phyloP scores from a whole-genome alignment of 2,113 vertebrate species.

The Tautogolabrus adspersus region DNA sequence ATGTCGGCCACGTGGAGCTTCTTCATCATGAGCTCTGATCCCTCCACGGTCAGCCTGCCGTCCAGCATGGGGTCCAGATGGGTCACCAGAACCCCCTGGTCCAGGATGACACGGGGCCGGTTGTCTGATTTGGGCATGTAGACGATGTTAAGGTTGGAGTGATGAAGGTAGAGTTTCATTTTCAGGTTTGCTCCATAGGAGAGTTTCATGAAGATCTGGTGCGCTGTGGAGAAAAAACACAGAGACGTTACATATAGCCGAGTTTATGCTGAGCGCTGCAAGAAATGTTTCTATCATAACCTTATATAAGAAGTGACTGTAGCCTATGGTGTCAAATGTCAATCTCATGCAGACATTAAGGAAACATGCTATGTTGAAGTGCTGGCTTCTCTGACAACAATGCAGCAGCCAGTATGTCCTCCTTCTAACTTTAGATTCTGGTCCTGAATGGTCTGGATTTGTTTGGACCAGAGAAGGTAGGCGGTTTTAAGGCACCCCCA shows the following conservation, averaged over 20 bases:
- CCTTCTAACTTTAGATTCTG: too few species aligned
- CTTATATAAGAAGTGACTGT: too few species aligned
- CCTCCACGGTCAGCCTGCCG: conserved; percentile 74
- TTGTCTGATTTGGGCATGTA: conserved; percentile 73
- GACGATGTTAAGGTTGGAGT: conserved; percentile 68
- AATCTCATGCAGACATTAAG: too few species aligned
- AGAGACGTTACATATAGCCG: not conserved
- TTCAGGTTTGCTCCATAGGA: conserved; percentile 68
- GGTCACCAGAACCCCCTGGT: conserved; percentile 65
- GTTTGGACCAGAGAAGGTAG: too few species aligned
- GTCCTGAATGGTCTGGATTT: too few species aligned
- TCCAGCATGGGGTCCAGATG: conserved; percentile 73
- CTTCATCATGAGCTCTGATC: conserved; percentile 74
- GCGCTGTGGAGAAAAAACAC: conserved; percentile 63
- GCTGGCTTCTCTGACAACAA: too few species aligned
- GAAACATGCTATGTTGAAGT: too few species aligned
- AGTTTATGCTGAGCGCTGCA: not conserved
- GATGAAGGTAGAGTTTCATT: conserved; percentile 75
- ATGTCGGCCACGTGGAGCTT: conserved; percentile 64
- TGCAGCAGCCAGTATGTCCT: too few species aligned
- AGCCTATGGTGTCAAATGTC: too few species aligned
- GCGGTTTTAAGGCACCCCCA: too few species aligned
- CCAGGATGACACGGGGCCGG: conserved; percentile 66
- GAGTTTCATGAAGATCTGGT: conserved; percentile 72
- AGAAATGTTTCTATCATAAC: not conserved